Evolutionary conservation across 2,113 vertebrate species (phyloP), one percentile per base, ranked within the genome.

Genomic region (Neolamprologus sp.): DNA sequence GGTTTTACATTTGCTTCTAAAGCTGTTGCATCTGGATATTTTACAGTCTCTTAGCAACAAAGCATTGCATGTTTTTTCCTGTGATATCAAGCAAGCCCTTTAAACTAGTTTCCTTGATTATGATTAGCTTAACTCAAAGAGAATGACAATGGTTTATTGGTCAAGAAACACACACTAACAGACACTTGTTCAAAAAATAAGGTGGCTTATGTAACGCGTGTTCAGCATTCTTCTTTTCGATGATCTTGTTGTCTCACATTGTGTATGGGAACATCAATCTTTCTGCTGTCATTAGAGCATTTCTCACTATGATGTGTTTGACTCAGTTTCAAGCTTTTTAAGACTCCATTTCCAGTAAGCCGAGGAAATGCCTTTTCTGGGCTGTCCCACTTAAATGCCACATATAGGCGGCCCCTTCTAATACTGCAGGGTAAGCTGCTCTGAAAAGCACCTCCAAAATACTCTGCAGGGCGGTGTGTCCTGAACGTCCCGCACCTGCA

Each of bases 321-420:
- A 88, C 81, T 86, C 45, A 0, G 9, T 28, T 84, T 90, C 60
- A 83, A 87, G 63, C 80, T 53, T 30, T 88, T 89, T 80, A 89
- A 86, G 85, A 51, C 87, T 91, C 87, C 81, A 86, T 92, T 96
- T 96, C 92, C 95, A 94, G 93, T 94, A 95, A 95, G 88, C 87
- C n/a, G 90, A 96, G 96, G 96, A 97, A 96, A 96, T 97, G 93
- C 96, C 97, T 94, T 89, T 89, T 85, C 90, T 94, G 96, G 96
- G 96, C 95, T 88, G 96, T 95, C 93, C 94, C 92, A 89, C 86
- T 78, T 91, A 90, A 94, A 95, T 93, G 93, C 92, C 94, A 94
- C 94, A 95, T 94, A 93, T 93, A 95, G 93, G 91, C 91, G 88
- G 90, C 94, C 90, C 91, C 94, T 92, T 91, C 88, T 90, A 91